A percentile compares a stretch with the other conserved stretches of the same genome.
Evolutionary conservation across 92 coral and sea anemone species (phyloP).

Genomic region (Zoanthus gigantus): DNA sequence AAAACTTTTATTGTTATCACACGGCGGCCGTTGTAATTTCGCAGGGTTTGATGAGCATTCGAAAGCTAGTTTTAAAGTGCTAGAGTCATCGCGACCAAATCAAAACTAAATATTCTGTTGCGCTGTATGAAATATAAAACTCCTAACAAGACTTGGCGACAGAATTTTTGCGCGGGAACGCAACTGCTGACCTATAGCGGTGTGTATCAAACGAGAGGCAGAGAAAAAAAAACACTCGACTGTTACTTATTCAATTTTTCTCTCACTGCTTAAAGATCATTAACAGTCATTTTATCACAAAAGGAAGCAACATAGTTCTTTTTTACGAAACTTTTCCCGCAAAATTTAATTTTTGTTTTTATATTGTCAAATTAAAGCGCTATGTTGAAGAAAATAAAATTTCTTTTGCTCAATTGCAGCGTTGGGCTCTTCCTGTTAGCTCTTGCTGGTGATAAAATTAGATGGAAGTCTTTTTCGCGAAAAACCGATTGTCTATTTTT

Average conservation of each 20-base stretch:
- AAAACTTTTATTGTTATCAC: neutral
- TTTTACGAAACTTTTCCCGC: neutral
- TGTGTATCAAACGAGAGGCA: neutral
- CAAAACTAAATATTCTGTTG: conserved; percentile 25
- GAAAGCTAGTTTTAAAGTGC: neutral
- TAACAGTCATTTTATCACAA: conserved; percentile 22
- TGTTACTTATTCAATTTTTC: neutral
- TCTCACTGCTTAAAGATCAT: conserved; percentile 18
- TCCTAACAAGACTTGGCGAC: neutral
- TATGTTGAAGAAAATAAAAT: neutral
- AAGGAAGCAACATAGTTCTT: conserved; percentile 29
- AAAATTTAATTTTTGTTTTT: neutral
- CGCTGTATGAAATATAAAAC: neutral
- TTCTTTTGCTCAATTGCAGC: neutral
- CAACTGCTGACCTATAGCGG: neutral
- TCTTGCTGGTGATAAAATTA: neutral
- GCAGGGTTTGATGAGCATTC: neutral
- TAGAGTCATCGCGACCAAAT: conserved; percentile 29
- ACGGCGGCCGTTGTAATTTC: neutral
- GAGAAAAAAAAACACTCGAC: neutral
- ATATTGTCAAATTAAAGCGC: neutral
- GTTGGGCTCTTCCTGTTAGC: neutral
- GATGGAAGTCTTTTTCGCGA: neutral
- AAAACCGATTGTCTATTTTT: neutral
- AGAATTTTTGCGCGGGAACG: neutral